Conservation (phyloP, 2,797 vertebrate species). For the Periophthalmus magnuspinnatus region DNA sequence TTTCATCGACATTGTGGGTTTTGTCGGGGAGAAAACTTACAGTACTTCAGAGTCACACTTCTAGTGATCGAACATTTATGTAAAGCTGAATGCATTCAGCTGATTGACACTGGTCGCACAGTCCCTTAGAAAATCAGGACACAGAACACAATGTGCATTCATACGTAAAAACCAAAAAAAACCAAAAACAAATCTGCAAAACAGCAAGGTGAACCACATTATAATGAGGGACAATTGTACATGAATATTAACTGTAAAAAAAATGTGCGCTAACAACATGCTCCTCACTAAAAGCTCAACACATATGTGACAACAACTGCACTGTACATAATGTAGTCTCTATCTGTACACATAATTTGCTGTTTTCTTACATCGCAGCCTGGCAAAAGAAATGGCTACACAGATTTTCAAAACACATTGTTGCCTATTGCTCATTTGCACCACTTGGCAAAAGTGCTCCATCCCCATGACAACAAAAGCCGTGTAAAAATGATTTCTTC, state of each 20-base stretch:
- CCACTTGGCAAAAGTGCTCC: constrained; percentile 36
- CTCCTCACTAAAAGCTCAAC: not conserved
- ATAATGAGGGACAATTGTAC: no score
- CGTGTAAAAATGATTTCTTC: constrained; percentile 53
- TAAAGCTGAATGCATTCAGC: no score
- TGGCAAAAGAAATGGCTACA: constrained; percentile 24
- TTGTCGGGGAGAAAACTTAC: no score
- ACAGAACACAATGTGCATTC: no score
- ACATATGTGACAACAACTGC: not conserved
- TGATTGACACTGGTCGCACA: no score
- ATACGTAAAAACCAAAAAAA: no score
- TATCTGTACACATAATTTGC: not conserved
- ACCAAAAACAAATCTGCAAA: no score
- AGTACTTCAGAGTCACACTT: no score
- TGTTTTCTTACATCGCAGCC: constrained; percentile 2
- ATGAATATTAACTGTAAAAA: not conserved
- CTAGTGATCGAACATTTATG: no score
- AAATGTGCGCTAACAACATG: not conserved
- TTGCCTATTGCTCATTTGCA: constrained; percentile 39
- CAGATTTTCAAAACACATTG: constrained; percentile 37
- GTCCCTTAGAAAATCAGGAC: no score
- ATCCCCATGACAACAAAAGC: constrained; percentile 59
- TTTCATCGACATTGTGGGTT: no score
- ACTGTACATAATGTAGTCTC: not conserved
- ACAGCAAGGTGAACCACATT: no score